Evolutionary conservation across 37 sponge, comb jelly and placozoan species (phyloP), one percentile per base, ranked within the genome.

Genomic region (Dysidea cf. avara): DNA sequence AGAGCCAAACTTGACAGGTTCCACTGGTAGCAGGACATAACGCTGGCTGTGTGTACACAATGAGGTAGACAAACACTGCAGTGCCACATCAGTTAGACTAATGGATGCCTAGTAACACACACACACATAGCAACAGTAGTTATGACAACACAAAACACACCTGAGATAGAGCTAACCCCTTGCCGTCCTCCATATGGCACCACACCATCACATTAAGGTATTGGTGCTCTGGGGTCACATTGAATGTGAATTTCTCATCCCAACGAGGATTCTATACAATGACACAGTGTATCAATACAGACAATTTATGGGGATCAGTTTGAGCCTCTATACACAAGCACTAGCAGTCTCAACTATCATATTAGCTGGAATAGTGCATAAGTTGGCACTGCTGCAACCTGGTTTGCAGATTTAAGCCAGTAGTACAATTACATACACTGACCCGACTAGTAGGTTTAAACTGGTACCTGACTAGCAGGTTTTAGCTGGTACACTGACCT

Each of bases 131-230:
- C 33, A 24, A 24, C 11, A 63, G 64, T 36, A 53, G n/a, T 51
- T 59, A 11, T 22, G 18, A 25, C 59, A 18, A 18, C 18, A 28
- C 46, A 12, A 9, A 12, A 9, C 46, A 12, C 46, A 43, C 46
- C 5, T 43, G 46, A 43, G 46, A 5, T 43, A 43, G 7, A 12
- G 46, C 46, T 12, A 12, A 43, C 5, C 9, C 46, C 46, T 43
- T 43, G 7, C 9, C 78, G 24, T 87, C 77, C 1, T 31, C 38
- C 51, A 72, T 39, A 33, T 48, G 64, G 12, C 35, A 29, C 82
- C 82, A 87, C 4, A 87, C 68, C 33, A 56, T 71, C 21, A 87
- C 53, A 43, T 82, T 87, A 62, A 81, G 83, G 34, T 87, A 81
- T 33, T 72, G 66, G 18, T 85, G 74, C 2, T 46, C 75, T 13